Base-by-base conservation (phyloP, 30 jellyfish, hydroid and myxozoan genomes). In the Hydractinia echinata region DNA sequence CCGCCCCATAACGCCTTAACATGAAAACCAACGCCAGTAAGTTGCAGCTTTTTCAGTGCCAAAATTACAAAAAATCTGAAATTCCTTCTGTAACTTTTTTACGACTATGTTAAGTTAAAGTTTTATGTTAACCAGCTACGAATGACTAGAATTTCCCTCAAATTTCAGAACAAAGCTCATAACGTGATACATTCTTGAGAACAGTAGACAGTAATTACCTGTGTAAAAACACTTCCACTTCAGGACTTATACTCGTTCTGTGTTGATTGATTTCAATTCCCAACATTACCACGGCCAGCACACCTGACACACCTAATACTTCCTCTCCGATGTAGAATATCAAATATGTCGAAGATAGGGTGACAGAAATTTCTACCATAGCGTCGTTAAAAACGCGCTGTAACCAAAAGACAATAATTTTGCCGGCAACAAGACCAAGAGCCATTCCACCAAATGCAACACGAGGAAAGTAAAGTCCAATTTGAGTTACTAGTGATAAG, bases 391-490 rank as follows among this genome's bases (percentile, higher is more conserved):
- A 91, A n/a, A 91, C 96, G 55, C 85, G 89, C 73, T 91, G 97
- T 72, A 91, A 77, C 96, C 96, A 91, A 67, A 91, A 83, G 7
- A 91, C 92, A 3, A 94, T 80, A 86, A 91, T 61, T 79, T 91
- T 91, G 4, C 97, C 97, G 4, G 97, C 94, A 4, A 88, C 84
- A 13, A 91, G 87, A 54, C 97, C 97, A 55, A 86, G 87, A 13
- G 97, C 97, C 73, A 91, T 81, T 5, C 97, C 97, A 39, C 97
- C 97, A 61, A 91, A 84, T 4, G 97, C 97, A 30, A 86, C 91
- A 54, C 86, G 97, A 0, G 97, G 97, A 51, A 91, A 91, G 61
- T 73, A 86, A 18, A 91, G 78, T 5, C 84, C 86, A 18, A 91
- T 85, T 30, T 91, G 83, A 14, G 96, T 91, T 16, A 86, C 97